Evolutionary conservation across 2,113 vertebrate genomes (phyloP).

Genomic region (Grammatotria lemairii): DNA sequence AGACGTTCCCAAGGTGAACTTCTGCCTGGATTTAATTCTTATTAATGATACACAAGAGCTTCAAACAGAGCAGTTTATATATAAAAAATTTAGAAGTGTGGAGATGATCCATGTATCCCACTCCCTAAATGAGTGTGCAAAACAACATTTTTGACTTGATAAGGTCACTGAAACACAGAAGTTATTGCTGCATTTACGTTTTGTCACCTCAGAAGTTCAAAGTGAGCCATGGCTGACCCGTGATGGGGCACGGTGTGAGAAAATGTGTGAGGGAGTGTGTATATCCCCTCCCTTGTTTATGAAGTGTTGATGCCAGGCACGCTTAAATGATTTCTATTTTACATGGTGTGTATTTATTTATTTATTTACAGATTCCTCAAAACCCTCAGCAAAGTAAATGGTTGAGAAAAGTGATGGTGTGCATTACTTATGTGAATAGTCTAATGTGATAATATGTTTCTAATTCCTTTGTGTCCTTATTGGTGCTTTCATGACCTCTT

Average conservation of each 20-base stretch:
- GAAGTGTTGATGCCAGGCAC: slow-evolving; percentile 1
- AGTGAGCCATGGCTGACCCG: slow-evolving; percentile 13
- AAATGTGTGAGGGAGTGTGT: background rate
- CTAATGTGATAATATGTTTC: background rate
- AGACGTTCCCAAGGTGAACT: background rate
- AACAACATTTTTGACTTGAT: slow-evolving; percentile 34
- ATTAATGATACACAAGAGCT: background rate
- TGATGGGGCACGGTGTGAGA: background rate
- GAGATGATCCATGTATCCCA: background rate
- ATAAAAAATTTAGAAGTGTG: background rate
- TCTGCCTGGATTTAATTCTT: background rate
- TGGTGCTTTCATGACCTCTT: background rate
- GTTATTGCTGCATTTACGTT: slow-evolving; percentile 18
- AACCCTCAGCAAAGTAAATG: background rate
- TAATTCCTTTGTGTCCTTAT: background rate
- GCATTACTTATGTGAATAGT: background rate
- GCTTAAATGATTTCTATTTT: background rate
- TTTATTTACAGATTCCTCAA: background rate
- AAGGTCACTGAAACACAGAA: slow-evolving; percentile 30
- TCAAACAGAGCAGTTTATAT: background rate
- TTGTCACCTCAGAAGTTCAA: slow-evolving; percentile 62
- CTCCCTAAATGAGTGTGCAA: slow-evolving; percentile 3
- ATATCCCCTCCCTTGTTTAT: background rate
- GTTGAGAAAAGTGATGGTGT: background rate
- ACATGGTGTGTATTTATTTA: background rate